A percentile compares a stretch with the other conserved stretches of the same genome.
phyloP scores from a whole-genome alignment of 37 sponge, comb jelly and placozoan genomes.

The Diacarnus erythraeanus region DNA sequence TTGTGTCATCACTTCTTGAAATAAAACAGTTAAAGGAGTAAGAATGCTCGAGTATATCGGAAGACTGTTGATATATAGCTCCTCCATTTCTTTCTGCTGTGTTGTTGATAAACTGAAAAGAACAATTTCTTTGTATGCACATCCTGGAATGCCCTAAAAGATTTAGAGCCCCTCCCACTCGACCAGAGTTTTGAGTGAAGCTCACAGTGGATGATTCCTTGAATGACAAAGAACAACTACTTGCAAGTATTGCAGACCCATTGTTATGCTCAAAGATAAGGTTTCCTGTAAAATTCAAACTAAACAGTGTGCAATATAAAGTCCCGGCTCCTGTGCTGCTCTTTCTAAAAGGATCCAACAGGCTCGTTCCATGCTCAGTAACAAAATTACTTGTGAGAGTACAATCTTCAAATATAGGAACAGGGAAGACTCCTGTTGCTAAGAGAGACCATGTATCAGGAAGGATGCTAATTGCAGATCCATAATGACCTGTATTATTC shows the following conservation, averaged over 20 bases:
- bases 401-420: background rate
- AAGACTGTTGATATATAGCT: background rate
- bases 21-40: background rate
- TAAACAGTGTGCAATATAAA: background rate
- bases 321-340: background rate
- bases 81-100: background rate
- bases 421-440: background rate
- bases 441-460: background rate
- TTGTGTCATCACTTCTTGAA: background rate
- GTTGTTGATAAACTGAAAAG: background rate
- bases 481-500: background rate
- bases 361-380: background rate
- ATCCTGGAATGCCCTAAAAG: background rate
- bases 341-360: background rate
- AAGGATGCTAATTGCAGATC: background rate
- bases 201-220: background rate
- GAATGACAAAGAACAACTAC: background rate
- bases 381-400: background rate
- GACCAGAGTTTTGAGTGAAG: background rate
- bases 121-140: background rate
- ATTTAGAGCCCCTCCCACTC: background rate
- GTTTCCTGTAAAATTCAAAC: background rate
- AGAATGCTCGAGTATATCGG: background rate
- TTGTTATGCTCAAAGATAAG: background rate
- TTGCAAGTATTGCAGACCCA: background rate